phyloP scores from a whole-genome alignment of 2,888 invertebrate genomes.

The Tribolium freemani region DNA sequence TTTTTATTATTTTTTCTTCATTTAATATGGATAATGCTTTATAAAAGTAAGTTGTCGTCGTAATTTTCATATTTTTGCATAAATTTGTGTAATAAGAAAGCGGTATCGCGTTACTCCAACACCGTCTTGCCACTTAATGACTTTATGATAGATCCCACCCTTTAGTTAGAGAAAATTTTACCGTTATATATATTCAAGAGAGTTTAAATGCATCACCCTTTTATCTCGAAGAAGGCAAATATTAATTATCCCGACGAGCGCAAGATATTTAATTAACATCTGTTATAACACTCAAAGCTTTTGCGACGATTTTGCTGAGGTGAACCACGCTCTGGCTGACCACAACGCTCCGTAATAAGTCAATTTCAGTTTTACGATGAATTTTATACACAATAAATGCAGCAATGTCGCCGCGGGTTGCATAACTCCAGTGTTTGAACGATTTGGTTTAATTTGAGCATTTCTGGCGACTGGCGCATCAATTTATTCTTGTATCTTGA shows the following conservation, averaged over 20 bases:
- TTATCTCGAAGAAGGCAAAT: slow-evolving; percentile 27
- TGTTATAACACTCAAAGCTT: slow-evolving; percentile 16
- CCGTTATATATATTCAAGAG: slow-evolving; percentile 27
- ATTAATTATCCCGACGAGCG: slow-evolving; percentile 30
- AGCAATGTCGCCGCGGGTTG: too few relatives aligned
- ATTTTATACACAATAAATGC: not conserved
- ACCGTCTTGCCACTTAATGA: slow-evolving; percentile 34
- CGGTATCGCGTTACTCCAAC: slow-evolving; percentile 37
- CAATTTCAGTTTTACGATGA: slow-evolving; percentile 12
- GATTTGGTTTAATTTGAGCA: slow-evolving; percentile 17
- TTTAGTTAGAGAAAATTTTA: slow-evolving; percentile 31
- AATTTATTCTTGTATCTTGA: slow-evolving; percentile 44
- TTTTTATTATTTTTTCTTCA: slow-evolving; percentile 33
- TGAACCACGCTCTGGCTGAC: slow-evolving; percentile 11
- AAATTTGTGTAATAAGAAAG: slow-evolving; percentile 40
- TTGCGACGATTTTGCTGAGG: slow-evolving; percentile 18
- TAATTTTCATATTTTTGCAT: slow-evolving; percentile 46
- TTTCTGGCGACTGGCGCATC: slow-evolving; percentile 26
- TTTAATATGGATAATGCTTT: slow-evolving; percentile 46
- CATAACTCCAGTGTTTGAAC: not conserved
- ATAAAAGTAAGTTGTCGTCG: slow-evolving; percentile 45
- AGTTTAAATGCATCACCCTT: slow-evolving; percentile 31
- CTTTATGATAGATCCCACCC: slow-evolving; percentile 35
- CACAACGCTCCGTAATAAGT: slow-evolving; percentile 15
- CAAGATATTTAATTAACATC: slow-evolving; percentile 39